These are phyloP conservation scores for Philotrypesis tridentata DNA, from an alignment of 1,140 invertebrate genomes.

Conservation along the genomic window DNA sequence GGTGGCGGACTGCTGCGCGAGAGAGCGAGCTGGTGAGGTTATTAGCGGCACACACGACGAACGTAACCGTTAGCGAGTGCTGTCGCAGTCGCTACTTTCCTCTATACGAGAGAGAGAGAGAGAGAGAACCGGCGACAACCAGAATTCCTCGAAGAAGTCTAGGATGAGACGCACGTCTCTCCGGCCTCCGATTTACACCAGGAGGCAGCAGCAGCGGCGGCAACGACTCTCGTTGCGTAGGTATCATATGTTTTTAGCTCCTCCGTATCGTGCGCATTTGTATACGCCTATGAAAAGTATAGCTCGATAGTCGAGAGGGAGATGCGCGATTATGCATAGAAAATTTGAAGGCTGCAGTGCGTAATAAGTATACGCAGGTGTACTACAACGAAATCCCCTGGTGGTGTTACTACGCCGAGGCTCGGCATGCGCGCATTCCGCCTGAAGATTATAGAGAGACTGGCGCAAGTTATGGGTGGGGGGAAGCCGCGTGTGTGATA, in stretches of 20 bases:
- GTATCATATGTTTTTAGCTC: too few relatives aligned
- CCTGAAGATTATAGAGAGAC: background rate
- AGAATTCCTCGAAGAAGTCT: background rate
- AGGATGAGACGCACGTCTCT: background rate
- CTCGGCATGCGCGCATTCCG: background rate
- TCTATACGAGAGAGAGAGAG: background rate
- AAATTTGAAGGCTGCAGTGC: background rate
- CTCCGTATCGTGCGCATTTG: too few relatives aligned
- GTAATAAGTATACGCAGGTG: too few relatives aligned
- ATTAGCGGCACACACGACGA: background rate
- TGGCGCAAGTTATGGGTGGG: background rate
- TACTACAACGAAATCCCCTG: background rate
- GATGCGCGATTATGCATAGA: background rate
- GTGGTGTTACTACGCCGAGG: background rate
- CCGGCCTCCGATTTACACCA: background rate
- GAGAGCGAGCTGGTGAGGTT: background rate
- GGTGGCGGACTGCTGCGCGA: background rate
- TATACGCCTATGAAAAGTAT: too few relatives aligned
- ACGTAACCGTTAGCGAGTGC: background rate
- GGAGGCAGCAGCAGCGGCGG: too few relatives aligned
- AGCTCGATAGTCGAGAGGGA: background rate
- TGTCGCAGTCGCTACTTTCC: background rate
- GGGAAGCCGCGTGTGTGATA: background rate
- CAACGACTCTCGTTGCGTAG: too few relatives aligned
- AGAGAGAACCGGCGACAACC: background rate